A percentile compares a stretch with the other conserved stretches of the same genome.
Evolutionary conservation across 2,888 invertebrate species (phyloP).

Genomic region (Caenorhabditis doughertyi): DNA sequence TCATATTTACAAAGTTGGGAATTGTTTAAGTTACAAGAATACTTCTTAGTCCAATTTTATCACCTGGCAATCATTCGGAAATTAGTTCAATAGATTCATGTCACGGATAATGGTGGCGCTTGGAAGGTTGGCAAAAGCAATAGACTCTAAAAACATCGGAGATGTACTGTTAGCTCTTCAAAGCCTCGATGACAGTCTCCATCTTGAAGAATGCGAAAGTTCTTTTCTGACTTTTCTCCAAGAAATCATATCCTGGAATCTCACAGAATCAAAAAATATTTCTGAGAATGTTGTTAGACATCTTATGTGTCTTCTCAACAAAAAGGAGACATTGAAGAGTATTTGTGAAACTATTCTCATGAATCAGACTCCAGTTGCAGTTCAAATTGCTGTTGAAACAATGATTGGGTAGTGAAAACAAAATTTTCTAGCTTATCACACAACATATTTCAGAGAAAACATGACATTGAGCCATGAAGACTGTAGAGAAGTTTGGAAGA

Average conservation of each 20-base stretch:
- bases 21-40: too few species aligned
- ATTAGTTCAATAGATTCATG: not conserved
- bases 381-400: slow-evolving; percentile 22
- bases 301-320: slow-evolving; percentile 5
- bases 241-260: slow-evolving; percentile 36
- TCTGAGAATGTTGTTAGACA: not conserved
- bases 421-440: not conserved
- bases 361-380: slow-evolving; percentile 9
- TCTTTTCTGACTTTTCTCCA: not conserved
- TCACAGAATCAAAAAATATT: not conserved
- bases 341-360: slow-evolving; percentile 22
- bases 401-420: slow-evolving; percentile 8
- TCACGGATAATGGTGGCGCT: not conserved
- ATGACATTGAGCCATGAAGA: slow-evolving; percentile 11
- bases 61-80: too few species aligned
- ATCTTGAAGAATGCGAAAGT: not conserved
- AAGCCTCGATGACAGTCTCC: slow-evolving; percentile 1
- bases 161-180: slow-evolving; percentile 16
- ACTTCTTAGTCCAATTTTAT: too few species aligned
- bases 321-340: not conserved
- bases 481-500: not conserved
- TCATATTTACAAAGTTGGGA: too few species aligned
- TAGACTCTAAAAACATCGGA: slow-evolving; percentile 31
- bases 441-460: slow-evolving; percentile 22
- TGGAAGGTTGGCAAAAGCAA: slow-evolving; percentile 21